Conservation (phyloP, 2,797 vertebrate genomes). For the Syndactyla subalaris region DNA sequence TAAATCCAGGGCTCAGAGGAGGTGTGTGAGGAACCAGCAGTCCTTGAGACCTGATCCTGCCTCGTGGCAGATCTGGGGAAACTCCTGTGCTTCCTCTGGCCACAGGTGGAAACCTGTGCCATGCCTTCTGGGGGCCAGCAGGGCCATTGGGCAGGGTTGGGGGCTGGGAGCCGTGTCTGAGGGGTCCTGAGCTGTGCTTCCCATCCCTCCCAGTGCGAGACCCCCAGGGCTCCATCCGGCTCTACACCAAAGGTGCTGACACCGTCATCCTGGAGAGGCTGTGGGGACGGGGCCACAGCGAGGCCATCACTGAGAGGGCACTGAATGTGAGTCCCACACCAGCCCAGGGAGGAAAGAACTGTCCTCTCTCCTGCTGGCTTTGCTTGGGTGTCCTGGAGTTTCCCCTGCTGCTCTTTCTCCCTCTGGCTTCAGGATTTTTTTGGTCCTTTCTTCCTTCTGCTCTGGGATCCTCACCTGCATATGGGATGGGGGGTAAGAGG, state of each 20-base stretch:
- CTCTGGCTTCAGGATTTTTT: background rate
- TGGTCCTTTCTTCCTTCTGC: background rate
- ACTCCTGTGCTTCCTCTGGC: background rate
- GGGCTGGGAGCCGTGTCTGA: background rate
- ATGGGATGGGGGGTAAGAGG: background rate
- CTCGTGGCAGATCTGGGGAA: background rate
- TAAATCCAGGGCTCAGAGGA: background rate
- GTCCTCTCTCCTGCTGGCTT: background rate
- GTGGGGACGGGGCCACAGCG: slow-evolving; percentile 51
- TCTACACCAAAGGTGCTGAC: slow-evolving; percentile 96
- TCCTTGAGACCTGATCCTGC: background rate
- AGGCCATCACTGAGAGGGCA: slow-evolving; percentile 77
- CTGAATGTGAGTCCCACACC: slow-evolving; percentile 82
- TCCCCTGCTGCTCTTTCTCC: background rate
- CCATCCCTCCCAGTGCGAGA: slow-evolving; percentile 81
- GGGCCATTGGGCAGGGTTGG: accelerated
- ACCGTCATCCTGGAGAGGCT: slow-evolving; percentile 87
- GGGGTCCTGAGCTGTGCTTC: background rate
- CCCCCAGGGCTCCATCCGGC: slow-evolving; percentile 86
- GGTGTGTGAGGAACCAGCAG: background rate
- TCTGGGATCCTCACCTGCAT: background rate
- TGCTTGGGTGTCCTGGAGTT: background rate
- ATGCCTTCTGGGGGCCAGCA: background rate
- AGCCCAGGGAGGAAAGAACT: background rate
- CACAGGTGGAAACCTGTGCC: background rate